Base-by-base conservation (phyloP, 1,140 invertebrate genomes). In the Ips nitidus region DNA sequence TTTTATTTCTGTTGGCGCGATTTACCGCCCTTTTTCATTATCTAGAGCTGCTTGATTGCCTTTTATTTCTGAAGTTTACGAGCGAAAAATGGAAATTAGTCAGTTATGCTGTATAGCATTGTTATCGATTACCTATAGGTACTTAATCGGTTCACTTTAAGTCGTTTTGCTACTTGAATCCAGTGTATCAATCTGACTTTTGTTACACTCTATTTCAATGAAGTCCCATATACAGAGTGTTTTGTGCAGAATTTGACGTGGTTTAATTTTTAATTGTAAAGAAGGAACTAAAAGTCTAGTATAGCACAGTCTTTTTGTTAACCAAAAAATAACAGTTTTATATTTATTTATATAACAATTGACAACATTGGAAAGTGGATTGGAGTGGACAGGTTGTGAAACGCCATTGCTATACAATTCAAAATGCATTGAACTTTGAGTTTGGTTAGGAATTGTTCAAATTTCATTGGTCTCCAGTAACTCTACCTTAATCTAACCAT, bases 11-110 rank as follows among this genome's bases (percentile, higher is more conserved):
- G 22, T 22, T 22, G 22, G 22, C 22, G 22, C 22, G 22, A 50
- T 50, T 50, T 57, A 57, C 55, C 37, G 55, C 40, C 55, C 41
- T 40, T 57, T 57, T 57, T 57, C 55, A 57, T 57, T 57, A 57
- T 37, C 39, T 40, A 8, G 41, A 40, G 55, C 55, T 40, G 7
- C 40, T 6, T 22, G 37, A 57, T 38, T 38, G 39, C 55, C 41
- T 40, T 57, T 57, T 57, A 57, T 40, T 3, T 7, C 41, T 57
- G 41, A 57, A 41, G 55, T 57, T 57, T 57, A 57, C 39, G 55
- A 57, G 39, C 39, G 7, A 40, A 57, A 57, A 57, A 57, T 57
- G 55, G 55, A 57, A 57, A 57, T 57, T 4, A 57, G 41, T 50
- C 45, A 6, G 22, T 50, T 50, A 50, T 50, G 22, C 45, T 50